These are phyloP conservation scores for Emydocephalus ijimae DNA, from an alignment of 2,113 vertebrate species.

Conservation along the genomic window DNA sequence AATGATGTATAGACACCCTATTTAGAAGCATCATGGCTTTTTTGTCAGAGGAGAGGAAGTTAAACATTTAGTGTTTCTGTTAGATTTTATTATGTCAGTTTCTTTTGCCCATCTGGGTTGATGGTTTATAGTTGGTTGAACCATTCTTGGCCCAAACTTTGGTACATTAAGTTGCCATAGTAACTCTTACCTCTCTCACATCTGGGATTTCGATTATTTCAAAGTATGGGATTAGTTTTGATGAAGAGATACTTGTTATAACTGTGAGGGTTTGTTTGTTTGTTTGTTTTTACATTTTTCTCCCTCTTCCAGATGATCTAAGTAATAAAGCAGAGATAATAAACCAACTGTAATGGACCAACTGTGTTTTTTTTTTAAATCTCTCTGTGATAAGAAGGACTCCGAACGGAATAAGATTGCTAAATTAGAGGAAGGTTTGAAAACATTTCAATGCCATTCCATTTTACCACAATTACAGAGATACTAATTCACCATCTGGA, in stretches of 20 bases:
- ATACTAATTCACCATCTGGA: constrained; percentile 11
- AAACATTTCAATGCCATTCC: constrained; percentile 8
- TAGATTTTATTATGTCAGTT: not conserved
- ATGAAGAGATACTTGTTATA: not conserved
- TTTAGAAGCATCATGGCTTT: not conserved
- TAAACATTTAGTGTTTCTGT: not conserved
- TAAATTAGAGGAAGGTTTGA: constrained; percentile 33
- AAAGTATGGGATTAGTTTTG: not conserved
- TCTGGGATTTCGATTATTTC: not conserved
- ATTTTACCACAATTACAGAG: constrained; percentile 15
- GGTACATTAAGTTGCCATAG: not conserved
- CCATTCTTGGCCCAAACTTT: not conserved
- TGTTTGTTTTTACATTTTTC: not conserved
- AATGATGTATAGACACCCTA: not conserved
- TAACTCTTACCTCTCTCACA: not conserved
- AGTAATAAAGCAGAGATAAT: not conserved
- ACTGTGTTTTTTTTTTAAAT: not conserved
- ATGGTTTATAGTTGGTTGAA: not conserved
- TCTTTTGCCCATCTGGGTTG: not conserved
- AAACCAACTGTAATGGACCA: not conserved
- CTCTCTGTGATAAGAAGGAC: constrained; percentile 2
- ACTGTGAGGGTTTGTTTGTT: not conserved
- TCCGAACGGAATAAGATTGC: not conserved
- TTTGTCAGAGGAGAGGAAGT: not conserved
- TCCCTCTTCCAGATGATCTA: not conserved